A percentile compares a stretch with the other conserved stretches of the same genome.
These are phyloP conservation scores for Papilio dardanus DNA, from an alignment of 1,140 invertebrate species.

Conservation along the genomic window DNA sequence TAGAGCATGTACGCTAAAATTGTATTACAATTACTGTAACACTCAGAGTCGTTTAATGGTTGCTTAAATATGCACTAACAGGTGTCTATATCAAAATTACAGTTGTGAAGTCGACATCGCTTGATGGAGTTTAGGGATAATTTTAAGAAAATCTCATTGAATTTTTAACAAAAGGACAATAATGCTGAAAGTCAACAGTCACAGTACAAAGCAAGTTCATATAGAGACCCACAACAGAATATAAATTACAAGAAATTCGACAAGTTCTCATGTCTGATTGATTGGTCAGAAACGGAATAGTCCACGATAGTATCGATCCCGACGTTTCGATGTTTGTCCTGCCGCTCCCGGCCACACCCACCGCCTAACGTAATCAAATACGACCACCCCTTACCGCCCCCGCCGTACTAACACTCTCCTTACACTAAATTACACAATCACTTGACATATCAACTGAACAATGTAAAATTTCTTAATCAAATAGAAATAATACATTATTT, in stretches of 20 bases:
- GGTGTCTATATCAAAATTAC: too few species aligned
- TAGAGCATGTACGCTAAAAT: background rate
- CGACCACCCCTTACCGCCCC: conserved; percentile 61
- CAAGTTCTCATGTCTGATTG: conserved; percentile 18
- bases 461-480: background rate
- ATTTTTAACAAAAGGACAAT: too few species aligned
- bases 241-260: conserved; percentile 33
- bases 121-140: too few species aligned
- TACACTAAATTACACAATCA: background rate
- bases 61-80: background rate
- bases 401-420: conserved; percentile 47
- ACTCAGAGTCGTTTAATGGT: too few species aligned
- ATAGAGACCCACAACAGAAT: too few species aligned
- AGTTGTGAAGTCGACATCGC: too few species aligned
- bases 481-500: too few species aligned
- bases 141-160: too few species aligned
- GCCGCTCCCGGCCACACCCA: conserved; percentile 75
- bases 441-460: background rate
- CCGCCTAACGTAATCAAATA: conserved; percentile 77
- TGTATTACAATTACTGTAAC: background rate
- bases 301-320: conserved; percentile 72
- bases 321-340: conserved; percentile 67
- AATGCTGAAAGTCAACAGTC: too few species aligned
- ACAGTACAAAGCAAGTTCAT: too few species aligned
- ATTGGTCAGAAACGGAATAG: conserved; percentile 61